Base-by-base conservation (phyloP, 2,888 invertebrate species). In the Lingula anatina region DNA sequence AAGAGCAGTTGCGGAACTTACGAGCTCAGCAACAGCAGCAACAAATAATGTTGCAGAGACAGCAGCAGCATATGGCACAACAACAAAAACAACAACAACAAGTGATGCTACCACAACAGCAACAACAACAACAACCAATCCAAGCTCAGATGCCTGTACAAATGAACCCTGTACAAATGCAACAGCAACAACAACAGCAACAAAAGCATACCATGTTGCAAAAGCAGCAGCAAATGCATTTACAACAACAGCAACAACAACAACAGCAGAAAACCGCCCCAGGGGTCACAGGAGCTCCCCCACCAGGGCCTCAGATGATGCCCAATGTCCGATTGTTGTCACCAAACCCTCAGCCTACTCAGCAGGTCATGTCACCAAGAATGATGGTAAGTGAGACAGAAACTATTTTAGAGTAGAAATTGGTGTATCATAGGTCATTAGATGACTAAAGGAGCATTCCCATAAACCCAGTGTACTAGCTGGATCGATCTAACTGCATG, bases 1-100 rank as follows among this genome's bases (percentile, higher is more conserved):
- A 73, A 49, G 73, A 73, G 49, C 53, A 64, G 15, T 54, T 70
- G 40, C 54, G 70, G 15, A 62, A 63, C 15, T 45, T 71, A 25
- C 62, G 65, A 46, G 67, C 70, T 2, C 66, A 70, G 50, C 68
- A 70, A 46, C 64, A 66, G 53, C 53, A 56, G 44, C 49, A 47
- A 41, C 37, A 54, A 41, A 51, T 65, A 55, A 60, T 58, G 46
- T 61, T 59, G 47, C 66, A 66, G 45, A 55, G 59, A 38, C 60
- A 56, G 36, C 54, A 56, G 31, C 61, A 56, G 37, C 51, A 51
- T 31, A 47, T 28, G 23, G 46, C 25, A 7, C 52, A 51, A 18
- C 40, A 26, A 1, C 31, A 28, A 36, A 44, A 42, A 35, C 50
- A 53, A 28, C 47, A 42, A 15, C 58, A 50, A 12, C 39, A 9